A percentile compares a stretch with the other conserved stretches of the same genome.
Conservation (phyloP, 2,113 vertebrate genomes). For the Propithecus coquereli region DNA sequence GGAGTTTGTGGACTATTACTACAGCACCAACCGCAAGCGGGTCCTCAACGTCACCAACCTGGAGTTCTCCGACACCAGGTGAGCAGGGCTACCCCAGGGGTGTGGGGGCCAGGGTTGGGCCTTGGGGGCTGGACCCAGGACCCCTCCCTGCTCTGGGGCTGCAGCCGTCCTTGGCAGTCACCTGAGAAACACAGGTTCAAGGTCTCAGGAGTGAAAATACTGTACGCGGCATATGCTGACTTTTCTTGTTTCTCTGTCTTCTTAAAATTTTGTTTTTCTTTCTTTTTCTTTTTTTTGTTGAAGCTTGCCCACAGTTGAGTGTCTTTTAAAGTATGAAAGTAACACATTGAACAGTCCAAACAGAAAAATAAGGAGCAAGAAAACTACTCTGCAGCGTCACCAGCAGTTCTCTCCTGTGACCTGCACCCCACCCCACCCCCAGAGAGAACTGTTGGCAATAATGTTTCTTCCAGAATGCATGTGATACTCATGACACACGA, state of each 20-base stretch:
- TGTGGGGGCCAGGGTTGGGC: not conserved
- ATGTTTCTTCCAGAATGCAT: not conserved
- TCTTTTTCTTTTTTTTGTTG: not conserved
- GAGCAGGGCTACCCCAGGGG: not conserved
- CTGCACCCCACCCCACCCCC: fast-evolving
- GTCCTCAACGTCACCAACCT: constrained; percentile 96
- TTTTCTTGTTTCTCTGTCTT: not conserved
- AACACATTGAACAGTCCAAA: not conserved
- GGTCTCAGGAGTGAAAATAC: not conserved
- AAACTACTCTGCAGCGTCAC: too few relatives aligned
- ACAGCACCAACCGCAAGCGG: constrained; percentile 97
- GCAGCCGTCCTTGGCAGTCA: not conserved
- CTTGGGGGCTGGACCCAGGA: not conserved
- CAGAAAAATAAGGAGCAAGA: not conserved
- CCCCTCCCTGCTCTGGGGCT: not conserved
- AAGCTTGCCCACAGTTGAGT: not conserved
- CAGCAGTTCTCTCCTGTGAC: not conserved
- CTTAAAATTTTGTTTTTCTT: not conserved
- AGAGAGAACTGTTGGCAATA: not conserved
- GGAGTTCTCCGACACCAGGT: constrained; percentile 97
- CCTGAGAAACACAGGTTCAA: not conserved
- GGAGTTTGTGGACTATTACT: constrained; percentile 99
- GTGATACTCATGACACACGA: not conserved
- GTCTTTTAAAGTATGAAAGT: not conserved
- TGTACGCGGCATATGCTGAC: fast-evolving